Base-by-base conservation (phyloP, 1,140 invertebrate species). In the Daktulosphaira vitifoliae region DNA sequence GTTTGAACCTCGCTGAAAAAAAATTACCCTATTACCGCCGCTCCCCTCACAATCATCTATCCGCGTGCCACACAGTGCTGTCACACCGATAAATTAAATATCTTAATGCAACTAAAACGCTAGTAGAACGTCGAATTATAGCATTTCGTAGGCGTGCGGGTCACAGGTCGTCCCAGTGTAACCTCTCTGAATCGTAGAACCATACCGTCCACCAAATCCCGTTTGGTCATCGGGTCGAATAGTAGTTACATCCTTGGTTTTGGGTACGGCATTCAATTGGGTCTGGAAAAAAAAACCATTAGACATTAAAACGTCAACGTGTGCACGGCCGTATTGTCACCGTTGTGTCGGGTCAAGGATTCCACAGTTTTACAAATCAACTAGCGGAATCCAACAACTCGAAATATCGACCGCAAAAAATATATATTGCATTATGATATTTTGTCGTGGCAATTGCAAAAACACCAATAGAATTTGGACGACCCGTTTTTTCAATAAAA, bases 91-190 rank as follows among this genome's bases (percentile, higher is more conserved):
- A 48, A 15, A 29, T 46, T 0, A 48, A 20, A n/a, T n/a, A n/a
- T n/a, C n/a, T n/a, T n/a, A n/a, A n/a, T n/a, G n/a, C n/a, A n/a
- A n/a, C n/a, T n/a, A n/a, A n/a, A n/a, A n/a, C n/a, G n/a, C n/a
- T n/a, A n/a, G n/a, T n/a, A n/a, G n/a, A 3, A 62, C 18, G 26
- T 62, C 42, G 5, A 48, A 62, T 7, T 46, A 62, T 46, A 15
- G 56, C 25, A 62, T 13, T 20, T 62, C n/a, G 6, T 39, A 38
- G 0, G 42, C 56, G 6, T 15, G 1, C 26, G 42, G 9, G 2
- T 48, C 2, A 13, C 56, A 18, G n/a, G 3, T 62, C n/a, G 13
- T 62, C 56, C 56, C 56, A 62, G 25, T n/a, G n/a, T 62, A 62
- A n/a, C 25, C 56, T 8, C n/a, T n/a, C 42, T 22, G 15, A 62